Evolutionary conservation across 2,797 vertebrate species (phyloP).

Genomic region (Pempheris klunzingeri): DNA sequence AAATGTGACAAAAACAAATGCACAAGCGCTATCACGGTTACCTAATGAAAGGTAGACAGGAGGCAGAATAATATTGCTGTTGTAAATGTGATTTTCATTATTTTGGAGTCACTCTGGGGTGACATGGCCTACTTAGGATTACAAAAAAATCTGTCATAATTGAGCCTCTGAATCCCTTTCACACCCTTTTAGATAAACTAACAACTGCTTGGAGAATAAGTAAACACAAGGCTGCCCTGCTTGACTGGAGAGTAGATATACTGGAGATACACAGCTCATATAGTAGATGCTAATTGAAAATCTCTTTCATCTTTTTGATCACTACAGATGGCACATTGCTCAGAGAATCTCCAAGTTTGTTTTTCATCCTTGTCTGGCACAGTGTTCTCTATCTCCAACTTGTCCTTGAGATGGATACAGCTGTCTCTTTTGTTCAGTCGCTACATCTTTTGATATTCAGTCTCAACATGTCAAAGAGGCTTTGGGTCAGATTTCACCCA

Average conservation of each 20-base stretch:
- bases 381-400: neutral
- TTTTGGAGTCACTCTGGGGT: slow-evolving; percentile 6
- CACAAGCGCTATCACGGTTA: neutral
- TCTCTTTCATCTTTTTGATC: neutral
- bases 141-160: neutral
- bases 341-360: neutral
- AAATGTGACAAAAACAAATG: slow-evolving; percentile 20
- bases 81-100: slow-evolving; percentile 3
- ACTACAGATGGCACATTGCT: neutral
- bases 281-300: neutral
- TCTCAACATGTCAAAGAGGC: slow-evolving; percentile 21
- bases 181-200: neutral
- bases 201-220: neutral
- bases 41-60: neutral
- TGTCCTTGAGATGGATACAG: slow-evolving; percentile 30
- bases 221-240: neutral
- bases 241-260: neutral
- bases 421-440: slow-evolving; percentile 15
- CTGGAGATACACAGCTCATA: neutral
- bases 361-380: neutral
- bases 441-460: slow-evolving; percentile 33
- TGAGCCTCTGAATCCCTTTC: neutral
- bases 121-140: neutral
- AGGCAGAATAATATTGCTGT: neutral
- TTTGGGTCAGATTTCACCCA: slow-evolving; percentile 39